Base-by-base conservation (phyloP, 2,888 invertebrate species). In the Orthosia incerta region DNA sequence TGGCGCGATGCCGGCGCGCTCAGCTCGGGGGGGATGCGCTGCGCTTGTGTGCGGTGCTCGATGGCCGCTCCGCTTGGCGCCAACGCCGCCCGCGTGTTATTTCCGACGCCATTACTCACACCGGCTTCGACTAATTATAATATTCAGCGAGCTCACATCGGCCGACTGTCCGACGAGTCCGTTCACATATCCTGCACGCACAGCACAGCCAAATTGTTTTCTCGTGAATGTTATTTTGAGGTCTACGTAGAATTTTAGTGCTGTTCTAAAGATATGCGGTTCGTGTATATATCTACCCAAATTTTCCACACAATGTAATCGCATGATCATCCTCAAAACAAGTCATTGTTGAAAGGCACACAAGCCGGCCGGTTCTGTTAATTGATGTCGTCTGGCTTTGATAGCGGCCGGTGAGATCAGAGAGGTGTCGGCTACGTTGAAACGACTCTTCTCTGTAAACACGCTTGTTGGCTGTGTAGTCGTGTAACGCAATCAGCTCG, bases 91-190 rank as follows among this genome's bases (percentile, higher is more conserved):
- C 91, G 93, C 90, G 91, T 92, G 94, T 93, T 96, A 96, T 96
- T 96, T 96, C 95, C 92, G 94, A 96, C 94, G 91, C 94, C 94
- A 95, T 96, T 95, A 95, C 95, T 96, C 96, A 96, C 94, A 90
- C 92, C 90, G 89, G 93, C 95, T 92, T 93, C 93, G 89, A 95
- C 95, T 96, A 96, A 96, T 96, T 96, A 95, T 96, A 96, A 95
- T 94, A 95, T 93, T 92, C 92, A 88, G 92, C 91, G 92, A 92
- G 93, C 93, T 91, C 92, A 90, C 91, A 91, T 91, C 91, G 89
- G 89, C 91, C 85, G 92, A 91, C 90, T 91, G 92, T 92, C 92
- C 92, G 92, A 77, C 80, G 74, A 80, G 75, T 87, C 86, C 77
- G 86, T 80, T 91, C 88, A 84, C 86, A 88, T 88, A 88, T 89